Base-by-base conservation (phyloP, 1,140 invertebrate species). In the Heliothis subflexa region DNA sequence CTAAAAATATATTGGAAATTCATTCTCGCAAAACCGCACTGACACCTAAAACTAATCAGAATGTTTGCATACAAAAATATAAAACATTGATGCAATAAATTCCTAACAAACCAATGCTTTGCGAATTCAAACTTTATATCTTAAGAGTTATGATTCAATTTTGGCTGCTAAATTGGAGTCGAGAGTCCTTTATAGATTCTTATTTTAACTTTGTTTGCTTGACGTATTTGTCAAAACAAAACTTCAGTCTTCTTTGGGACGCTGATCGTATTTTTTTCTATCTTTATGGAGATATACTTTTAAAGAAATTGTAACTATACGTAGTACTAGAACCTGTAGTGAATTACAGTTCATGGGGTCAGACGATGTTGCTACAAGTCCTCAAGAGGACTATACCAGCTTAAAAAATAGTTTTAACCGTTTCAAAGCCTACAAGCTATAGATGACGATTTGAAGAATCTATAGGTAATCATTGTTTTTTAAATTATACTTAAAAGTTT, bases 121-220 rank as follows among this genome's bases (percentile, higher is more conserved):
- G 0, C 9, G 28, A 73, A 21, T 57, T 55, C 13, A 18, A 45
- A 73, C 50, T 57, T 21, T 57, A 73, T 45, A 7, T 33, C 16
- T 1, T 11, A 57, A 33, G 9, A 12, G 11, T 14, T n/a, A 73
- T 25, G 52, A 40, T 73, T 57, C 52, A 59, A 14, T 59, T 59
- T 16, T 25, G 54, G 7, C 21, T 57, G 70, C 40, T 28, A 33
- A 71, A 16, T 40, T n/a, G 13, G 16, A 16, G 54, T 21, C 25
- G 52, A 45, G 18, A 68, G 64, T 73, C 21, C 33, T 59, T 21
- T 33, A 59, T 57, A 55, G 13, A 7, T 45, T 21, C 33, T 47
- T 40, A 57, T 73, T 55, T 57, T 45, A 40, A 73, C 33, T 59
- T 72, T 45, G 21, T 72, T 72, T 72, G 11, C 52, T 72, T 72